Percentiles rank a stretch among this genome's conserved stretches.
These are phyloP conservation scores for Papilio aristodemus DNA, from an alignment of 1,140 invertebrate species.

Conservation along the genomic window DNA sequence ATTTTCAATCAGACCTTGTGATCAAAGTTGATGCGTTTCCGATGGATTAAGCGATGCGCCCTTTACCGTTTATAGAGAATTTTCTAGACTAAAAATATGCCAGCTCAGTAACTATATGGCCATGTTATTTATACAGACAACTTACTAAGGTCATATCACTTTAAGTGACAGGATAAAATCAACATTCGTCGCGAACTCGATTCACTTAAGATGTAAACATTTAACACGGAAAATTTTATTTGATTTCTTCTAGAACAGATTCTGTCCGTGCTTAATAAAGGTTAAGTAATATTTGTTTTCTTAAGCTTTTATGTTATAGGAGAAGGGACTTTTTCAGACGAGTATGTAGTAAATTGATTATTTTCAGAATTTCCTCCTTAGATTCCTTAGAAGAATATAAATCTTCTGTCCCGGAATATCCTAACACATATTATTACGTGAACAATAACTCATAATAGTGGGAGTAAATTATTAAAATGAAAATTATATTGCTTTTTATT, in stretches of 20 bases:
- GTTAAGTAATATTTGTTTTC: neutral
- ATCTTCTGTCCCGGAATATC: too few relatives aligned
- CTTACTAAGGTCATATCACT: slow-evolving; percentile 27
- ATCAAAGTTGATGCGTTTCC: slow-evolving; percentile 6
- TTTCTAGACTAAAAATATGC: slow-evolving; percentile 29
- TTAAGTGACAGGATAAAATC: slow-evolving; percentile 25
- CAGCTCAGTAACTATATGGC: slow-evolving; percentile 4
- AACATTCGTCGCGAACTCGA: slow-evolving; percentile 3
- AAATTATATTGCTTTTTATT: too few relatives aligned
- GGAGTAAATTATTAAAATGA: too few relatives aligned
- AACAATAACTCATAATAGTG: too few relatives aligned
- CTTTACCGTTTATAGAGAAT: slow-evolving; percentile 10
- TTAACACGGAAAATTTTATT: slow-evolving; percentile 13
- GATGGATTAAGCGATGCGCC: slow-evolving; percentile 24
- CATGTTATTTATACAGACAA: slow-evolving; percentile 22
- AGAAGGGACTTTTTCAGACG: neutral
- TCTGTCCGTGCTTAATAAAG: neutral
- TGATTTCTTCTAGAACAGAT: neutral
- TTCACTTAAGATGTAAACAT: slow-evolving; percentile 4
- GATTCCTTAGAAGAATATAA: too few relatives aligned
- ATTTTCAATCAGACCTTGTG: slow-evolving; percentile 30
- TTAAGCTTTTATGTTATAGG: neutral
- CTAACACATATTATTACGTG: too few relatives aligned
- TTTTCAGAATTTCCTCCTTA: too few relatives aligned
- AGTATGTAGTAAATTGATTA: neutral